Evolutionary conservation across 2,113 vertebrate species (phyloP), one percentile per base, ranked within the genome.

Genomic region (Phasianus colchicus): DNA sequence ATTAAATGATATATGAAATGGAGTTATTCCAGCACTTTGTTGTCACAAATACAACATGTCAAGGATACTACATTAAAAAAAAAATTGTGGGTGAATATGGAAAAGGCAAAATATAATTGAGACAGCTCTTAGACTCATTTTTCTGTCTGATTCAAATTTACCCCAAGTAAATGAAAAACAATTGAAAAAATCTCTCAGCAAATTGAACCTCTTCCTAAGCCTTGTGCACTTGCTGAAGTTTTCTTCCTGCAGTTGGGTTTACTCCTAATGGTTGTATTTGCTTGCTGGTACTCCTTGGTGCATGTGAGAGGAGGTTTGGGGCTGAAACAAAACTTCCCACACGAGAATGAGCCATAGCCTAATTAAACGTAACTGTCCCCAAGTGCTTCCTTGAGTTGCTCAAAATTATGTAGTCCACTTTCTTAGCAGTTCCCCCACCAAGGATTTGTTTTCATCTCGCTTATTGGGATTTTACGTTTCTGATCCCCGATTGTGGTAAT

Each of bases 1-100:
- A 93, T 90, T 97, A 92, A 96, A 97, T 96, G 95, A 97, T 97
- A 17, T 55, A 97, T 95, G 81, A 70, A 96, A 95, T 75, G n/a
- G 87, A 97, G 52, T 92, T 90, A 93, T 91, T 83, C 81, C 10
- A 11, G 67, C 75, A 48, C 1, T 3, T 79, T 61, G 30, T 89
- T 96, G 69, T 94, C 87, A 90, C 92, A 97, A 92, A 72, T 2
- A 11, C 71, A 96, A 88, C 75, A 48, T 77, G 47, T 90, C 70
- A 93, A 65, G 64, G 77, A 79, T 15, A 89, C 20, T 13, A 79
- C 21, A 10, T 66, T 71, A 74, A 83, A 73, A 82, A 82, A 82
- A 78, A 69, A 83, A 21, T 32, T 75, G 43, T 63, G 43, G 13
- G 19, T 57, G 78, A 95, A 65, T 60, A 69, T 1, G 76, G 47